Evolutionary conservation across 2,797 vertebrate genomes (phyloP).

Genomic region (Limnodromus scolopaceus): DNA sequence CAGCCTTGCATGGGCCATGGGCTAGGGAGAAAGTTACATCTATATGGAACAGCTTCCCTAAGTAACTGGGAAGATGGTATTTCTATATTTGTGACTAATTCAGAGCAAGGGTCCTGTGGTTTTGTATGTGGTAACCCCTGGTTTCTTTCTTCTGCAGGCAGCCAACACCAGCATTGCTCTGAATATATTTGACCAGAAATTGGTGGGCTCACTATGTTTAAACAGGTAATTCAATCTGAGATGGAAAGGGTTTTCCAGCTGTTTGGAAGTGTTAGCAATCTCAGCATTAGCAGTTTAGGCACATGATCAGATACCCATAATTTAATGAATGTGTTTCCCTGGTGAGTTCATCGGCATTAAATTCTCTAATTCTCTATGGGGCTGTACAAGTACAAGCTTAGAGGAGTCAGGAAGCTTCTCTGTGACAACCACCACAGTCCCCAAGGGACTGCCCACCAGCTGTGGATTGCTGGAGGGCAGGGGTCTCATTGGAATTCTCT

Average conservation of each 20-base stretch:
- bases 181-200: conserved; percentile 74
- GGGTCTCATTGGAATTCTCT: background rate
- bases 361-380: background rate
- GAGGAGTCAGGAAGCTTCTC: background rate
- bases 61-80: background rate
- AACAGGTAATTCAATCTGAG: conserved; percentile 72
- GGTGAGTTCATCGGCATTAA: background rate
- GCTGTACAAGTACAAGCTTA: background rate
- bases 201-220: conserved; percentile 75
- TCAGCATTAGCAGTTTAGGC: background rate
- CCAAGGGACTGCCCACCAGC: background rate
- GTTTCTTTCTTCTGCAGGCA: conserved; percentile 58
- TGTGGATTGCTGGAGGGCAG: background rate
- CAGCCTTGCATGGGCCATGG: background rate
- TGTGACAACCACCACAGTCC: background rate
- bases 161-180: conserved; percentile 71
- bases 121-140: background rate
- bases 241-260: background rate
- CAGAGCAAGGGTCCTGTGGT: background rate
- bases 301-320: background rate
- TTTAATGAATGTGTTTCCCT: background rate
- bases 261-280: background rate
- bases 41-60: background rate
- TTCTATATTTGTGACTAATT: background rate
- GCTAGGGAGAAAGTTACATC: background rate